Evolutionary conservation across 2,797 vertebrate species (phyloP).

Genomic region (Notamacropus eugenii): DNA sequence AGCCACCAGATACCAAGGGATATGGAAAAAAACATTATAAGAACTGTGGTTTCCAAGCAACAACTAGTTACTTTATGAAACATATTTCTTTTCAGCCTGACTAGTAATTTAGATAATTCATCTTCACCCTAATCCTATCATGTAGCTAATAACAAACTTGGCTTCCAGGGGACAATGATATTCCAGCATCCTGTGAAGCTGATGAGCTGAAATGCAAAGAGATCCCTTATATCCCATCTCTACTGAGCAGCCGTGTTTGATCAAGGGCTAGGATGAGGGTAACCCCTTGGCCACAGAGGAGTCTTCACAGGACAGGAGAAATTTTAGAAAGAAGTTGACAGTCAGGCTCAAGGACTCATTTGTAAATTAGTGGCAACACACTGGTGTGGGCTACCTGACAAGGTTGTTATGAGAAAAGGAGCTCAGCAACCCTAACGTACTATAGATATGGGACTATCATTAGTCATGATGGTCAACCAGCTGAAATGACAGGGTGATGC

Average conservation of each 20-base stretch:
- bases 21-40: neutral
- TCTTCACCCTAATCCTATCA: neutral
- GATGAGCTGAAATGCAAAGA: slow-evolving; percentile 5
- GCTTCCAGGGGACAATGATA: slow-evolving; percentile 18
- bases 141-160: slow-evolving; percentile 24
- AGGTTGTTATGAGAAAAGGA: neutral
- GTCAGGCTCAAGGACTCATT: neutral
- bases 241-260: slow-evolving; percentile 3
- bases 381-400: neutral
- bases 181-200: slow-evolving; percentile 23
- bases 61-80: slow-evolving; percentile 37
- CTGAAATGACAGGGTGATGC: neutral
- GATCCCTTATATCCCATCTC: neutral
- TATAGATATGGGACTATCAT: neutral
- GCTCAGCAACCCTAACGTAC: neutral
- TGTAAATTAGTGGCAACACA: neutral
- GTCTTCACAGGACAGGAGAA: neutral
- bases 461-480: neutral
- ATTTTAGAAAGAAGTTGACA: slow-evolving; percentile 24
- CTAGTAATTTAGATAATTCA: neutral
- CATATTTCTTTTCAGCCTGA: slow-evolving; percentile 21
- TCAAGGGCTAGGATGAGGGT: slow-evolving; percentile 5
- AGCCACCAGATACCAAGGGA: neutral
- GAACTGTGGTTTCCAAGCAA: slow-evolving; percentile 14
- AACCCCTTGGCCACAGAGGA: slow-evolving; percentile 20